Evolutionary conservation across 2,113 vertebrate species (phyloP), one percentile per base, ranked within the genome.

Genomic region (Sinocyclocheilus grahami): DNA sequence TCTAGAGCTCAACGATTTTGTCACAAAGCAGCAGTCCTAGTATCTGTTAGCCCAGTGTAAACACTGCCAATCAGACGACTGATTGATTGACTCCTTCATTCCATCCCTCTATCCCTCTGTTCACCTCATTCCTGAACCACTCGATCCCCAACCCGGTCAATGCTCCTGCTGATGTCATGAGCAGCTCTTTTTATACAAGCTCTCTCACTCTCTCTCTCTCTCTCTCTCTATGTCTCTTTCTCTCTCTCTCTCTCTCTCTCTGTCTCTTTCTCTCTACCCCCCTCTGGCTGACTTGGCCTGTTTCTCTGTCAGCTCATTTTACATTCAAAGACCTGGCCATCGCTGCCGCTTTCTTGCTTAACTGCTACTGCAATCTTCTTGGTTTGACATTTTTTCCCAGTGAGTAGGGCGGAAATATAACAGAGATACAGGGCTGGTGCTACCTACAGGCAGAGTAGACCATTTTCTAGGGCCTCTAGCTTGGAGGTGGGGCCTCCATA

Each of bases 241-340:
- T 71, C 46, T 92, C 92, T 88, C 86, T 58, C 37, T 4, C 80
- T n/a, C 83, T 48, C 85, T 78, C 60, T 77, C 67, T 83, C 63
- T 71, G 83, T 92, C 92, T 88, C 86, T 58, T 37, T 4, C 80
- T n/a, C 83, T 48, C 30, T 33, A 33, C 63, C 37, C 77, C 20
- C 65, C 88, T 63, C 75, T 76, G 30, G n/a, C 53, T 71, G 63
- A 2, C 65, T 83, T 24, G 39, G 55, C 69, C 65, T 83, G 60
- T 86, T 84, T 72, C 60, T 86, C 82, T 89, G 87, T 87, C 87
- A 33, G 55, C 85, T 93, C 89, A 62, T 89, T 80, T 94, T 87
- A 92, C 85, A 75, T 86, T 93, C 91, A 92, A 63, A 60, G 78
- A 77, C 84, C 86, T 86, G 81, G 46, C 78, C 58, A 37, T 79